Conservation (phyloP, 2,113 vertebrate genomes). For the Tylochromis polylepis region DNA sequence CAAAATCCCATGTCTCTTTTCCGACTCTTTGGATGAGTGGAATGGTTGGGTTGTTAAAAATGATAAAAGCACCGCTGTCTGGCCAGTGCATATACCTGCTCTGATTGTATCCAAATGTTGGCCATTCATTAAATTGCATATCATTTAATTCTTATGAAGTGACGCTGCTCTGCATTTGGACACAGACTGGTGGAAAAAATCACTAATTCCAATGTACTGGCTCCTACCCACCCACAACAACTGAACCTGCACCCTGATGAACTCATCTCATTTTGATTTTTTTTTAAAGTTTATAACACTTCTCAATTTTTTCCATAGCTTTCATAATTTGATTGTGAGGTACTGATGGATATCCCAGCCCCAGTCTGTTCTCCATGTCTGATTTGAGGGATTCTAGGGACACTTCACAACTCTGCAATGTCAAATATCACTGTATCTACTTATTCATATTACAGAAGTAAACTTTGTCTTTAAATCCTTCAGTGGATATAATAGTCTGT, state of each 20-base stretch:
- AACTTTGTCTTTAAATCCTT: not conserved
- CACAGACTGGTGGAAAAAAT: constrained; percentile 3
- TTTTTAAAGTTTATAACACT: not conserved
- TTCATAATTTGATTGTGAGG: not conserved
- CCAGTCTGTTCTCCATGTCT: not conserved
- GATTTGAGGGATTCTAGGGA: not conserved
- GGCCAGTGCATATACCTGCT: not conserved
- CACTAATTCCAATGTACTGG: not conserved
- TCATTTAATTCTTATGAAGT: not conserved
- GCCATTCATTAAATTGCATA: not conserved
- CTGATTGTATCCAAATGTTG: not conserved
- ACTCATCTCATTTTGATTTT: constrained; percentile 43
- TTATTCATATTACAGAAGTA: not conserved
- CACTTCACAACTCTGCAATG: not conserved
- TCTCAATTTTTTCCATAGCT: not conserved
- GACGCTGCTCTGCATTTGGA: not conserved
- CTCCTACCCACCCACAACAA: not conserved
- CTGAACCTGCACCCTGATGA: constrained; percentile 34
- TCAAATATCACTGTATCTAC: not conserved
- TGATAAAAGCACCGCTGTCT: not conserved
- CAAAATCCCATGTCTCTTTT: constrained; percentile 10
- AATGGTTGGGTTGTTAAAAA: not conserved
- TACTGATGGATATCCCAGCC: not conserved
- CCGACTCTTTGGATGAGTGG: not conserved
- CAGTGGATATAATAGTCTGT: not conserved